Evolutionary conservation across 1,140 invertebrate genomes (phyloP).

Genomic region (Drosophila busckii): DNA sequence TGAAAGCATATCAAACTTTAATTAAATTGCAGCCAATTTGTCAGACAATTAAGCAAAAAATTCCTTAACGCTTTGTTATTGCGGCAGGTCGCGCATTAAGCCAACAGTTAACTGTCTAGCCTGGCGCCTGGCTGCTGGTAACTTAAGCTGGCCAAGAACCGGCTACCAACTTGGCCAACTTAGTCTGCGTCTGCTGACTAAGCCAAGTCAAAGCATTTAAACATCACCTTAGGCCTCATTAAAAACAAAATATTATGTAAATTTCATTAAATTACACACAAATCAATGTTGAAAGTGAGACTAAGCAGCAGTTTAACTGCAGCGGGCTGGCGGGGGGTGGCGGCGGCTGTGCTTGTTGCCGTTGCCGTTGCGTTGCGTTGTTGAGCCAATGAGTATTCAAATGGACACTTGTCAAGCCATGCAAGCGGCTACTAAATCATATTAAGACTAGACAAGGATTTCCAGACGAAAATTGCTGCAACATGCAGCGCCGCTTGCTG

Average conservation of each 20-base stretch:
- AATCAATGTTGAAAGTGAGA: slow-evolving; percentile 58
- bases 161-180: slow-evolving; percentile 9
- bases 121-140: slow-evolving; percentile 14
- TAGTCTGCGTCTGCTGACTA: slow-evolving; percentile 38
- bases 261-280: slow-evolving; percentile 77
- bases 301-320: neutral
- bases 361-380: slow-evolving; percentile 49
- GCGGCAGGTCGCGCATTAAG: slow-evolving; percentile 50
- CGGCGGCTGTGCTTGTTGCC: slow-evolving; percentile 18
- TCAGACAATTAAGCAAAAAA: slow-evolving; percentile 62
- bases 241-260: slow-evolving; percentile 78
- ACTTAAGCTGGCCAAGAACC: slow-evolving; percentile 6
- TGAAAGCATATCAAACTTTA: no score
- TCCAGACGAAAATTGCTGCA: slow-evolving; percentile 71
- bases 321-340: neutral
- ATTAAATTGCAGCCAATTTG: slow-evolving; percentile 74
- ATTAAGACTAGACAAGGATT: slow-evolving; percentile 78
- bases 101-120: slow-evolving; percentile 26
- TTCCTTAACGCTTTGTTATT: slow-evolving; percentile 14
- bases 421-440: slow-evolving; percentile 76
- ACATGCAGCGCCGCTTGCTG: no score
- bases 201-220: slow-evolving; percentile 76
- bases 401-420: slow-evolving; percentile 78
- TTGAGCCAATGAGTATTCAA: slow-evolving; percentile 78
- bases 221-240: slow-evolving; percentile 77